Conservation (phyloP, 2,113 vertebrate genomes). For the Phodopus roborovskii region DNA sequence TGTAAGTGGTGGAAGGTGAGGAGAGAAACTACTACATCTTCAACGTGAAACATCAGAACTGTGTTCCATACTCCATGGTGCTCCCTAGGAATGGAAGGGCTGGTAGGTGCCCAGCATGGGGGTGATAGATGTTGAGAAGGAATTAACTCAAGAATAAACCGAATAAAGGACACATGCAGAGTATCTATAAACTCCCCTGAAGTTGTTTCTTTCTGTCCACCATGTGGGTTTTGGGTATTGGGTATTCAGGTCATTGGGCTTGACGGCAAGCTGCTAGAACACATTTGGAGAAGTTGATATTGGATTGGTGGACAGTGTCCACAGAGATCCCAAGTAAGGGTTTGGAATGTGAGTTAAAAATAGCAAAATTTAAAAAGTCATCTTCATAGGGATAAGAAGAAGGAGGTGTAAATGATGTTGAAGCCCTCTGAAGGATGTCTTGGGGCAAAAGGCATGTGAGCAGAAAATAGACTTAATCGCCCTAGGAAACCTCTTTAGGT, state of each 20-base stretch:
- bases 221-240: not conserved
- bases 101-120: not conserved
- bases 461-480: not conserved
- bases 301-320: not conserved
- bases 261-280: not conserved
- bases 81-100: not conserved
- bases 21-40: not conserved
- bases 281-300: not conserved
- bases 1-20: fast-evolving
- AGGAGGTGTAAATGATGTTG: not conserved
- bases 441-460: not conserved
- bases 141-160: not conserved
- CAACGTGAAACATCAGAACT: not conserved
- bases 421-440: not conserved
- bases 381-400: not conserved
- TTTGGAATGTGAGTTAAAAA: conserved; percentile 17
- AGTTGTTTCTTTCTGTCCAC: not conserved
- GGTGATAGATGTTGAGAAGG: not conserved
- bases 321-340: conserved; percentile 9
- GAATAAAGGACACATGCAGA: not conserved
- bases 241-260: not conserved
- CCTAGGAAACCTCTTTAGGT: not conserved
- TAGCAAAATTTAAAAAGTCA: not conserved
- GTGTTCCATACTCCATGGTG: not conserved
- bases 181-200: not conserved